These are phyloP conservation scores for Cladorhizidae sp. DNA, from an alignment of 37 sponge, comb jelly and placozoan genomes.

Conservation along the genomic window DNA sequence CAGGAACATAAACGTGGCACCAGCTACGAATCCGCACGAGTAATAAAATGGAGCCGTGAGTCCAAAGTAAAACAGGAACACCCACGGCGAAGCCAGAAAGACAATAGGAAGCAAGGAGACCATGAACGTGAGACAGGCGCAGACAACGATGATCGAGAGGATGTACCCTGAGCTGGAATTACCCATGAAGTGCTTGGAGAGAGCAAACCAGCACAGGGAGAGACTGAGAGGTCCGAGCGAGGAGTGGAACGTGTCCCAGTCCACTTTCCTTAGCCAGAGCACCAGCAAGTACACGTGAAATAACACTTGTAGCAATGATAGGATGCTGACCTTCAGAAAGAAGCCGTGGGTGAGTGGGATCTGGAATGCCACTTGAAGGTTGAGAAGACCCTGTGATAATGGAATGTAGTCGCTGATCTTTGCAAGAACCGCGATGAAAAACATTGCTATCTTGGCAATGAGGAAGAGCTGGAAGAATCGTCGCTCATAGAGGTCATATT, in stretches of 20 bases:
- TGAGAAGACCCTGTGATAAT: neutral
- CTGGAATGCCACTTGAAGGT: neutral
- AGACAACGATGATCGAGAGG: neutral
- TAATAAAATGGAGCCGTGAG: conserved; percentile 26
- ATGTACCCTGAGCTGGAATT: neutral
- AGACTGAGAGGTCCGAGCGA: conserved; percentile 51
- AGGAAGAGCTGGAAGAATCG: neutral
- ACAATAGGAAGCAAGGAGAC: conserved; percentile 40
- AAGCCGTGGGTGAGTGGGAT: conserved; percentile 13
- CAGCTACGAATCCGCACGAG: neutral
- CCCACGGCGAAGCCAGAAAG: conserved; percentile 23
- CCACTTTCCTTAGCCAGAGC: neutral
- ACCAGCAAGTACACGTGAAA: conserved; percentile 9
- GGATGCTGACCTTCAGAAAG: conserved; percentile 16
- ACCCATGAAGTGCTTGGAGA: conserved; percentile 25
- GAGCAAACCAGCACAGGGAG: conserved; percentile 41
- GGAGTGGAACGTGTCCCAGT: conserved; percentile 30
- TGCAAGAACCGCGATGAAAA: neutral
- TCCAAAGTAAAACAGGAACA: conserved; percentile 38
- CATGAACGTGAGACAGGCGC: neutral
- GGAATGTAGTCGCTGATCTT: neutral
- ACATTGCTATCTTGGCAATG: neutral
- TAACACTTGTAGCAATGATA: conserved; percentile 32
- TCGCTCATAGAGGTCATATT: conserved; percentile 40
- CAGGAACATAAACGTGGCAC: neutral